These are phyloP conservation scores for Lacerta viridis DNA, from an alignment of 2,797 vertebrate species.

Conservation along the genomic window DNA sequence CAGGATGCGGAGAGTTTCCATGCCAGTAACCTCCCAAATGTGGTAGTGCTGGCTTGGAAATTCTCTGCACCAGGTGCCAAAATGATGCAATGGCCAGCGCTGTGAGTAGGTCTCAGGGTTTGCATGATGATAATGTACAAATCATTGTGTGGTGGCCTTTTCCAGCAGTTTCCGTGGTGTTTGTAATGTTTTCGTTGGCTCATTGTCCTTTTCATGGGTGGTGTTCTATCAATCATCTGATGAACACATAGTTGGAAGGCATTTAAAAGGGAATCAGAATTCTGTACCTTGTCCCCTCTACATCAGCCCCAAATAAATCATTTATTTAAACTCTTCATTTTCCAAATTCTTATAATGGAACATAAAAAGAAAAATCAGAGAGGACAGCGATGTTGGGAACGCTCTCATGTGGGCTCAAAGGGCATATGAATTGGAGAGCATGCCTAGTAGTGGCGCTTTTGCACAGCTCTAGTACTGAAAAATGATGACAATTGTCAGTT, in stretches of 20 bases:
- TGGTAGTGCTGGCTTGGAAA: slow-evolving; percentile 2
- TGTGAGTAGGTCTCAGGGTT: too few relatives aligned
- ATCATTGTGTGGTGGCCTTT: neutral
- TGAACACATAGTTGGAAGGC: neutral
- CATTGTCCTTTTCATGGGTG: neutral
- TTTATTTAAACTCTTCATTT: neutral
- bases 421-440: slow-evolving; percentile 11
- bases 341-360: slow-evolving; percentile 15
- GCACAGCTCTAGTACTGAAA: neutral
- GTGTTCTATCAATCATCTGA: neutral
- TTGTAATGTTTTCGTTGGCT: neutral
- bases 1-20: neutral
- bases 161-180: neutral
- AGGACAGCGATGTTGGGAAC: neutral
- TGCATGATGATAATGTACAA: too few relatives aligned
- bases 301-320: neutral
- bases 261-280: neutral
- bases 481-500: slow-evolving; percentile 19
- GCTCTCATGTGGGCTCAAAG: neutral
- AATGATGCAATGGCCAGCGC: neutral
- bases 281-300: neutral
- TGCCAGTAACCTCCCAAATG: too few relatives aligned
- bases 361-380: neutral
- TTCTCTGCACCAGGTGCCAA: neutral
- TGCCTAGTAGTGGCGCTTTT: neutral